These are phyloP conservation scores for Poeciliopsis gracilis DNA, from an alignment of 2,797 vertebrate genomes.

Conservation along the genomic window DNA sequence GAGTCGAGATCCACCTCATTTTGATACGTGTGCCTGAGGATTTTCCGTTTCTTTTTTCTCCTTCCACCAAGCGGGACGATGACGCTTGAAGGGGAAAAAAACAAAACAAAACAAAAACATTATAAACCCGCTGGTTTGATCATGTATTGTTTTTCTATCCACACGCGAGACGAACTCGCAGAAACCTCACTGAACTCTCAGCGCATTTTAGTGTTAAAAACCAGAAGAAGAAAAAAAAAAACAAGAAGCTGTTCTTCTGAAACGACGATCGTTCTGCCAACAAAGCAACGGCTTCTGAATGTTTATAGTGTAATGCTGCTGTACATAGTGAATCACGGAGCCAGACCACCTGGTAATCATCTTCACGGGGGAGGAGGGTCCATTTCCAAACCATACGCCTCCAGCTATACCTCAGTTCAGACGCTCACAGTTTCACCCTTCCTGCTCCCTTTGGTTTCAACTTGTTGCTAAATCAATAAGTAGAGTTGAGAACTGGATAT, in stretches of 20 bases:
- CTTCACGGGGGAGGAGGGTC: slow-evolving; percentile 75
- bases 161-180: slow-evolving; percentile 38
- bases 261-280: slow-evolving; percentile 96
- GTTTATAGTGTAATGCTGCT: slow-evolving; percentile 97
- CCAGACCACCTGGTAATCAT: slow-evolving; percentile 81
- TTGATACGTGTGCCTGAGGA: slow-evolving; percentile 68
- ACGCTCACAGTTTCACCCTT: slow-evolving; percentile 51
- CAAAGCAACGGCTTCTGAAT: slow-evolving; percentile 99
- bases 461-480: slow-evolving; percentile 22
- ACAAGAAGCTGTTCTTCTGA: slow-evolving; percentile 84
- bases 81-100: neutral
- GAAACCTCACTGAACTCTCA: slow-evolving; percentile 77
- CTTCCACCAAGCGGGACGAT: slow-evolving; percentile 33
- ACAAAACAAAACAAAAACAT: neutral
- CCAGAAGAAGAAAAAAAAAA: slow-evolving; percentile 32
- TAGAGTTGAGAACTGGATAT: slow-evolving; percentile 50
- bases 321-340: slow-evolving; percentile 88
- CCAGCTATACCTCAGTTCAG: slow-evolving; percentile 99
- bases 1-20: slow-evolving; percentile 61
- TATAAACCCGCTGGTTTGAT: slow-evolving; percentile 34
- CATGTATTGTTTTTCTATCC: slow-evolving; percentile 70
- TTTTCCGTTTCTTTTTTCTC: slow-evolving; percentile 26
- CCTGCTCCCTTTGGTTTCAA: slow-evolving; percentile 28
- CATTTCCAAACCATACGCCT: slow-evolving; percentile 94
- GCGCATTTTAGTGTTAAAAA: slow-evolving; percentile 93